phyloP scores from a whole-genome alignment of 2,888 invertebrate species.

The Synergus itoensis region DNA sequence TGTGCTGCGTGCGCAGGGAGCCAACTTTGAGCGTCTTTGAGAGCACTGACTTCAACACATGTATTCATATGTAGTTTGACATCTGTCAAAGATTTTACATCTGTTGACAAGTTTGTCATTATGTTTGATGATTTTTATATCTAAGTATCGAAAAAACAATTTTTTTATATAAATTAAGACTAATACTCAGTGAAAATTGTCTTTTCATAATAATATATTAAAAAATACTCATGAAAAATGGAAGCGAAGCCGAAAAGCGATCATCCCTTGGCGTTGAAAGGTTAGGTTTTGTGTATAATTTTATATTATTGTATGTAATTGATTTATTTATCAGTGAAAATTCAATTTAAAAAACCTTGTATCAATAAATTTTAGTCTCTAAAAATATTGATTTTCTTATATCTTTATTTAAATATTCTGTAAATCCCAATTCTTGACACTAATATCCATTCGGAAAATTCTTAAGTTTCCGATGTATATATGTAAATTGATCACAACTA shows the following conservation, averaged over 20 bases:
- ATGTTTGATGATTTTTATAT: not conserved
- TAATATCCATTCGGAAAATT: conserved; percentile 37
- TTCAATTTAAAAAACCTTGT: not conserved
- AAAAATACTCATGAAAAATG: conserved; percentile 73
- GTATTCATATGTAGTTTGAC: no score
- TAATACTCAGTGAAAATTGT: not conserved
- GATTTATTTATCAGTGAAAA: not conserved
- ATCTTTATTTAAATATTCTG: not conserved
- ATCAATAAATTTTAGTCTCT: not conserved
- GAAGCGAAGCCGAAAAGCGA: conserved; percentile 82
- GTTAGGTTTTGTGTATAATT: conserved; percentile 59
- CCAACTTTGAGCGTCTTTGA: no score
- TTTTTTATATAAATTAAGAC: not conserved
- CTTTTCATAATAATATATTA: not conserved
- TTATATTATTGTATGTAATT: not conserved
- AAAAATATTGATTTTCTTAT: not conserved
- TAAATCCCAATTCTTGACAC: not conserved
- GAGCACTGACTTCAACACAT: no score
- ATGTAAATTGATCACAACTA: conserved; percentile 35
- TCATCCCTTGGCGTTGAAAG: conserved; percentile 83
- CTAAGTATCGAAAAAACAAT: not conserved
- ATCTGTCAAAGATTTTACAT: not conserved
- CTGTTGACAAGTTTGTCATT: not conserved
- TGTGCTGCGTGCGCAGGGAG: no score
- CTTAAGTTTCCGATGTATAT: conserved; percentile 5